Evolutionary conservation across 2,888 invertebrate genomes (phyloP).

Genomic region (Nephrotoma flavescens): DNA sequence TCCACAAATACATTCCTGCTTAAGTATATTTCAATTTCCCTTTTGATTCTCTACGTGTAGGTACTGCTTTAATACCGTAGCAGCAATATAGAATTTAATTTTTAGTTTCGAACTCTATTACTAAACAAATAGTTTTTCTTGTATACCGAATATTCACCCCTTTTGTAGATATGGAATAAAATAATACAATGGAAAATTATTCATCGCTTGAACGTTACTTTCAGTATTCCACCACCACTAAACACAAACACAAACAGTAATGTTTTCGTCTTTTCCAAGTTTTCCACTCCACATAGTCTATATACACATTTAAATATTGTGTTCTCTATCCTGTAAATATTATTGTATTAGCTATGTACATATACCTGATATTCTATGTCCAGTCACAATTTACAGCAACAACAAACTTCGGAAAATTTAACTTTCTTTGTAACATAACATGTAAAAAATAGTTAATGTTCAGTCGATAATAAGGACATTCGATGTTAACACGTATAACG

Average conservation of each 20-base stretch:
- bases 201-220: background rate
- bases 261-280: background rate
- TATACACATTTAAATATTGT: background rate
- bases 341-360: too few species aligned
- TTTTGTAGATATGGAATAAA: background rate
- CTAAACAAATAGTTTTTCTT: background rate
- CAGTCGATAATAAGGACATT: conserved; percentile 1
- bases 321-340: background rate
- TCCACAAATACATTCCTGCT: background rate
- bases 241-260: background rate
- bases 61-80: background rate
- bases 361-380: background rate
- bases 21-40: background rate
- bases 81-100: background rate
- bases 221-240: background rate
- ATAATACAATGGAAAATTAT: background rate
- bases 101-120: background rate
- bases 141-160: background rate
- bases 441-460: background rate
- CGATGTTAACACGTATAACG: background rate
- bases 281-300: background rate
- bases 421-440: background rate
- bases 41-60: background rate
- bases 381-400: background rate
- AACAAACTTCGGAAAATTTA: background rate